A percentile compares a stretch with the other conserved stretches of the same genome.
Conservation (phyloP, 1,140 invertebrate genomes). For the Heliconius himera region DNA sequence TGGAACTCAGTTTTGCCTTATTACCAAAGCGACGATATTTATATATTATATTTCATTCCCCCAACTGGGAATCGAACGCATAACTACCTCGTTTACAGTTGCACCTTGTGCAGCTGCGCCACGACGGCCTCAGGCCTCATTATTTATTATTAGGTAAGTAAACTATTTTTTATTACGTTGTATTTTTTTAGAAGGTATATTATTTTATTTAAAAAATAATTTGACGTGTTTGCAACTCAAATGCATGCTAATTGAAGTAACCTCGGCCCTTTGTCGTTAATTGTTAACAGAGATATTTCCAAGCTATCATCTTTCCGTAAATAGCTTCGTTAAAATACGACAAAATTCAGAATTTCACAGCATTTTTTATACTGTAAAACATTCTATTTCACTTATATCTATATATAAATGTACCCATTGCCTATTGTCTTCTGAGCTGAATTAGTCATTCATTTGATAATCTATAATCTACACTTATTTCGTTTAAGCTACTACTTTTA, state of each 20-base stretch:
- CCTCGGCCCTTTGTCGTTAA: constrained; percentile 22
- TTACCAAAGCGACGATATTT: too few relatives aligned
- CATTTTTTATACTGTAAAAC: background rate
- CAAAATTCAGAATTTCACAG: constrained; percentile 8
- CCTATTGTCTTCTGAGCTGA: too few relatives aligned
- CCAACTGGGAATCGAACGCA: too few relatives aligned
- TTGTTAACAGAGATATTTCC: constrained; percentile 23
- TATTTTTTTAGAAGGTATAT: background rate
- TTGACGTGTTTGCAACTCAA: background rate
- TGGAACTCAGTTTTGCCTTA: background rate
- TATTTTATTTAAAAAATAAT: background rate
- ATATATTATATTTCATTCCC: background rate
- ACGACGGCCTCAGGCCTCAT: too few relatives aligned
- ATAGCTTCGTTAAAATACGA: constrained; percentile 28
- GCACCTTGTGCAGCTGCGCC: too few relatives aligned
- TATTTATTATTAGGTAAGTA: too few relatives aligned
- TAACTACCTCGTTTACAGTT: too few relatives aligned
- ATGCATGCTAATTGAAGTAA: constrained; percentile 18
- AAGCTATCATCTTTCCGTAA: constrained; percentile 28
- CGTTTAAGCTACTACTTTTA: too few relatives aligned
- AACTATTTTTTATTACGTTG: background rate
- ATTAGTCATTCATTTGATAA: too few relatives aligned
- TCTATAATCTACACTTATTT: too few relatives aligned
- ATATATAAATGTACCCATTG: background rate
- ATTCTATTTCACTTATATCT: background rate